Evolutionary conservation across 2,797 vertebrate species (phyloP), one percentile per base, ranked within the genome.

Genomic region (Sebastes dallii): DNA sequence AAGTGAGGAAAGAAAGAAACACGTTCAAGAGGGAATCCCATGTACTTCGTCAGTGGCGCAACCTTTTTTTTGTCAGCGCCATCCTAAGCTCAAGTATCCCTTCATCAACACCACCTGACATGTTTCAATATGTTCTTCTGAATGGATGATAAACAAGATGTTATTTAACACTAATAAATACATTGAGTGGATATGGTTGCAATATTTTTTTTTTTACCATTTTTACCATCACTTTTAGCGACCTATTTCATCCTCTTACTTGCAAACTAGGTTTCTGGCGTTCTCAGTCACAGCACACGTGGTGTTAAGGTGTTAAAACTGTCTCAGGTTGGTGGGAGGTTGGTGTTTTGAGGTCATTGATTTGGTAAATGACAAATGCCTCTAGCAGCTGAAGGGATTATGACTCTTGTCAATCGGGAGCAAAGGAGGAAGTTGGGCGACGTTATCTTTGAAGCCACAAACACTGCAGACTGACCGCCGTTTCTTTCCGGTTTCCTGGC

Each of bases 1-100:
- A 27, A 76, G 80, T 24, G 72, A 72, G 67, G 67, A 78, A 70
- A 77, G 67, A 78, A 70, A 74, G 74, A 52, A 75, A 65, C 9
- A 72, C 16, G 72, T 29, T 75, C 18, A 68, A 75, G 54, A 76
- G 65, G 76, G 34, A 56, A 81, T n/a, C 5, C 34, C n/a, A n/a
- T 62, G 64, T 50, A 71, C 30, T 75, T 27, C 68, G 56, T 32
- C 66, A 62, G 24, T 30, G 52, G 52, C 4, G 18, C 2, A 34
- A n/a, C 22, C 34, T 8, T 22, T 60, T n/a, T 16, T 50, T 22
- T 22, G 12, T 55, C 60, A 30, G 8, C 60, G 14, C 50, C 14
- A 25, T 55, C 25, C 46, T 20, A 11, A 68, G 6, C 56, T 24
- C 18, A 20, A 71, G 36, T 3, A 27, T 59, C 3, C n/a, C 14